Evolutionary conservation across 1,140 invertebrate genomes (phyloP), one percentile per base, ranked within the genome.

Genomic region (Lasioglossum albipes): DNA sequence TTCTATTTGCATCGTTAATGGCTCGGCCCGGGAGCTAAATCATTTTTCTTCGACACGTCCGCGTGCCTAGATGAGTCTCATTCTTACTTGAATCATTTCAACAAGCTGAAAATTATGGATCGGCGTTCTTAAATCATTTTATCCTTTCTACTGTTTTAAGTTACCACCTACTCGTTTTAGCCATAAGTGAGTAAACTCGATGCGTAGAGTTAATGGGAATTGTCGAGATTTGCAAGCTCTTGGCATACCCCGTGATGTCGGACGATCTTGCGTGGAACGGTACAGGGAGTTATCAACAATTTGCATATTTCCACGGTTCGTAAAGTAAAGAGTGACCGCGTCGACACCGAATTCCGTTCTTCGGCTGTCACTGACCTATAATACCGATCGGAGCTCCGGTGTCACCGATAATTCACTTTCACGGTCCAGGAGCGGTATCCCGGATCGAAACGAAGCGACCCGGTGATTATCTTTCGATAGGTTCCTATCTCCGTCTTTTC

Each of bases 1-100:
- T 61, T 80, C 79, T 52, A 75, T 75, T 75, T 80, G 79, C 73
- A 80, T 80, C 78, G 78, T 67, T 75, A 80, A 75, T 80, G 54
- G n/a, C 45, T 62, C 13, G 1, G 76, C 22, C 41, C 49, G 36
- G 70, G 13, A 54, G 71, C 72, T 80, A 75, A 80, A 80, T 75
- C 78, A 80, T 75, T 80, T 80, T 80, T 75, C 78, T 61, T 75
- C 78, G 71, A 74, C 71, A 61, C 52, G 9, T 9, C 45, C 45
- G 45, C 10, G 45, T 49, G 42, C 7, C 42, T 12, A 49, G 45
- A 7, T 1, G 2, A 13, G 12, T 10, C 45, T 12, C 2, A 12
- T 12, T 13, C 10, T 1, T 27, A 27, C 36, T 36, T 36, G 3
- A 36, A 36, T 36, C 36, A 36, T 36, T 36, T 36, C 5, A 36